Conservation (phyloP, 2,888 invertebrate genomes). For the Epinotia brunnichana region DNA sequence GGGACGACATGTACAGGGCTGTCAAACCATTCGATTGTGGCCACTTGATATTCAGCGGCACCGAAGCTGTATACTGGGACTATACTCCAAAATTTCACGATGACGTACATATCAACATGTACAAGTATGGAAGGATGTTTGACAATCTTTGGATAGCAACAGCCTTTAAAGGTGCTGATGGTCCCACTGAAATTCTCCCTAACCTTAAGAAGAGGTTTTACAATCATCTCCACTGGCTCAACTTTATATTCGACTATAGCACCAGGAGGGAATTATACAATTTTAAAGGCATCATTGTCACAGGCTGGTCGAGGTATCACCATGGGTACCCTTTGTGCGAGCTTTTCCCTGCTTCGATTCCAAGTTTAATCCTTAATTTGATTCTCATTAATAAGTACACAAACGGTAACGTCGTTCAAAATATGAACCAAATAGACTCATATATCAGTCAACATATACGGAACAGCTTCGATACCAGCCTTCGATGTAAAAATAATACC, state of each 20-base stretch:
- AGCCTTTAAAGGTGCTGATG: conserved; percentile 92
- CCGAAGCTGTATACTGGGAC: conserved; percentile 89
- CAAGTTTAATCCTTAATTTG: conserved; percentile 85
- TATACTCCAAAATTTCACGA: conserved; percentile 71
- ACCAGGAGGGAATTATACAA: conserved; percentile 54
- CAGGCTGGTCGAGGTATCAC: conserved; percentile 89
- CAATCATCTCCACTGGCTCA: conserved; percentile 90
- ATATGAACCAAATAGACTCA: conserved; percentile 16
- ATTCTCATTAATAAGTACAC: conserved; percentile 71
- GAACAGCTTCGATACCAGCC: neutral
- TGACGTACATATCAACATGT: conserved; percentile 59
- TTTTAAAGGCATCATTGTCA: conserved; percentile 87
- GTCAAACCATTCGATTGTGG: conserved; percentile 77
- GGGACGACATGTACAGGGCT: conserved; percentile 92
- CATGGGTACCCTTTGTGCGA: conserved; percentile 87
- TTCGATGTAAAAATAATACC: neutral
- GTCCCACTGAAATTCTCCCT: conserved; percentile 77
- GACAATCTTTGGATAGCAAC: conserved; percentile 90
- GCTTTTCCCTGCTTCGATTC: conserved; percentile 84
- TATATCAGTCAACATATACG: conserved; percentile 6
- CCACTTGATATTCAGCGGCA: conserved; percentile 70
- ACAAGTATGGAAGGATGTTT: conserved; percentile 77
- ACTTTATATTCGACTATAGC: conserved; percentile 78
- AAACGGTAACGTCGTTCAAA: conserved; percentile 48
- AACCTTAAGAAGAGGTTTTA: conserved; percentile 85